These are phyloP conservation scores for Porites cylindrica DNA, from an alignment of 92 coral and sea anemone species.

Conservation along the genomic window DNA sequence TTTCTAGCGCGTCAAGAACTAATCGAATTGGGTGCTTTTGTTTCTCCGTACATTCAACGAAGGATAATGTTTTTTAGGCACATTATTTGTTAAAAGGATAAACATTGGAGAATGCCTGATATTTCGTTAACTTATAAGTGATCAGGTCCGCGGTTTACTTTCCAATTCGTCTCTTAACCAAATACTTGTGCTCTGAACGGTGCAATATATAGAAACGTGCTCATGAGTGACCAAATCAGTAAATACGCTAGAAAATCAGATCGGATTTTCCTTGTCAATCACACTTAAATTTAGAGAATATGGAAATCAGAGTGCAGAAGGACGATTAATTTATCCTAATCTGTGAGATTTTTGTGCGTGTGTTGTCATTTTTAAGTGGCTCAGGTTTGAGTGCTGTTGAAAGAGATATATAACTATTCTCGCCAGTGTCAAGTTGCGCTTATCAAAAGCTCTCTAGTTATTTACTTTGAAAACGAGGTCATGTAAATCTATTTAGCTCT, in stretches of 20 bases:
- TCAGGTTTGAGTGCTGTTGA: constrained; percentile 23
- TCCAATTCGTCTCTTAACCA: constrained; percentile 32
- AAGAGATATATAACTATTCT: constrained; percentile 5
- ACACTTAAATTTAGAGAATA: not conserved
- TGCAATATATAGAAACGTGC: not conserved
- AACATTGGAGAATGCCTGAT: constrained; percentile 31
- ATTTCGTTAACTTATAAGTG: constrained; percentile 20
- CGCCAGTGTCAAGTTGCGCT: constrained; percentile 16
- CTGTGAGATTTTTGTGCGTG: constrained; percentile 15
- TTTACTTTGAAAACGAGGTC: constrained; percentile 16
- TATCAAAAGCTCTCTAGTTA: constrained; percentile 1
- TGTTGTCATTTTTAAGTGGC: constrained; percentile 48
- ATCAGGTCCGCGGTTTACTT: constrained; percentile 34
- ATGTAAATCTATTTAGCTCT: constrained; percentile 18
- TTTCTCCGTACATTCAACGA: not conserved
- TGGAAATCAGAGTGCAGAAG: not conserved
- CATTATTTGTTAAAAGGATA: constrained; percentile 32
- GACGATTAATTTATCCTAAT: constrained; percentile 32
- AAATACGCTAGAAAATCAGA: constrained; percentile 26
- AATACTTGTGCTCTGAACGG: constrained; percentile 34
- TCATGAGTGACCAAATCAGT: constrained; percentile 12
- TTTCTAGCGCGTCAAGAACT: not conserved
- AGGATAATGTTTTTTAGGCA: constrained; percentile 16
- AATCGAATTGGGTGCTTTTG: constrained; percentile 19
- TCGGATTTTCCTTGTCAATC: constrained; percentile 40